Evolutionary conservation across 2,797 vertebrate species (phyloP).

Genomic region (Cephalopachus bancanus): DNA sequence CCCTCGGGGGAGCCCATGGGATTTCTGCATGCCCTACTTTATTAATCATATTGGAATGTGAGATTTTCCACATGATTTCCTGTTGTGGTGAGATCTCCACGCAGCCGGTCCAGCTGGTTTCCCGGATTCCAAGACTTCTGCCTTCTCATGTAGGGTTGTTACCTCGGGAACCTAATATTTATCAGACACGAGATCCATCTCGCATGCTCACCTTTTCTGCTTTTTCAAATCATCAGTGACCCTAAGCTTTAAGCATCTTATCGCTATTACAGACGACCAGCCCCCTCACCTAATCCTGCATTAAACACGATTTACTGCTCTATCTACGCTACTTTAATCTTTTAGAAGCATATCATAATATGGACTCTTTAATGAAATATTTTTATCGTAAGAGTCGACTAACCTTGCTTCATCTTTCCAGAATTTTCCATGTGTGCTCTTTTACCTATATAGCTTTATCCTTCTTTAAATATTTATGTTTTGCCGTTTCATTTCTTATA

Average conservation of each 20-base stretch:
- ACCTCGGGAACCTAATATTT: slow-evolving; percentile 72
- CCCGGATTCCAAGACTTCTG: background rate
- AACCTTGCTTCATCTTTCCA: slow-evolving; percentile 63
- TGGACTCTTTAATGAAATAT: slow-evolving; percentile 72
- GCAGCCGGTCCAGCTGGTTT: background rate
- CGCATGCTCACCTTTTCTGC: slow-evolving; percentile 52
- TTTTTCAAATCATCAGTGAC: slow-evolving; percentile 64
- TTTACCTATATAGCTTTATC: slow-evolving; percentile 54
- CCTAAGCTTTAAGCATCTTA: slow-evolving; percentile 66
- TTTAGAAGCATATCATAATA: slow-evolving; percentile 71
- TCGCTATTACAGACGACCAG: slow-evolving; percentile 15
- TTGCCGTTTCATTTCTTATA: slow-evolving; percentile 40
- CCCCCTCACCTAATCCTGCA: slow-evolving; percentile 70
- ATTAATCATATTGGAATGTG: background rate
- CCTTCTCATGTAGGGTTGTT: slow-evolving; percentile 66
- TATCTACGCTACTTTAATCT: slow-evolving; percentile 69
- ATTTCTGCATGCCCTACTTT: slow-evolving; percentile 24
- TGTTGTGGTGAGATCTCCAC: background rate
- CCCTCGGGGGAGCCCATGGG: background rate
- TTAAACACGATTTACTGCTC: slow-evolving; percentile 64
- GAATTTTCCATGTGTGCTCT: slow-evolving; percentile 50
- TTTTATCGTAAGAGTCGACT: slow-evolving; percentile 64
- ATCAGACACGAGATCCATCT: slow-evolving; percentile 56
- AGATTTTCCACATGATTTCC: slow-evolving; percentile 25
- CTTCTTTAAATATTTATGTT: slow-evolving; percentile 60